phyloP scores from a whole-genome alignment of 2,113 vertebrate species.

The Prionailurus viverrinus region DNA sequence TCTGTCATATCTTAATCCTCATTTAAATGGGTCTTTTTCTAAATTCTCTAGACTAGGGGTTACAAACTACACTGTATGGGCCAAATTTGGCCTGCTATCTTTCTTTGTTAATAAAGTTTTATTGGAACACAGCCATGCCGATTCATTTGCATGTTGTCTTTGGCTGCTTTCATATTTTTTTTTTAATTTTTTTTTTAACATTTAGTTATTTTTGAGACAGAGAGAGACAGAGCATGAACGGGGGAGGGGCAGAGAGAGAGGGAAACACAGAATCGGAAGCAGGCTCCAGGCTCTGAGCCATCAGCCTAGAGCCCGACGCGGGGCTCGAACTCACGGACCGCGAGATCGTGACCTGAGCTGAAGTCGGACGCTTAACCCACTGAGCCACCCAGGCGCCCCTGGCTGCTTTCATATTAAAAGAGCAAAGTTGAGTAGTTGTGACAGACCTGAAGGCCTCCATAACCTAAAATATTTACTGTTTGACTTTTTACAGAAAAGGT shows the following conservation, averaged over 20 bases:
- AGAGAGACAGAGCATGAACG: too few species aligned
- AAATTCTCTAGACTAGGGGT: background rate
- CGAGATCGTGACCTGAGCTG: too few species aligned
- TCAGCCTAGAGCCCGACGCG: too few species aligned
- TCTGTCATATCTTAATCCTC: constrained; percentile 7
- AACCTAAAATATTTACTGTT: background rate
- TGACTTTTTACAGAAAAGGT: background rate
- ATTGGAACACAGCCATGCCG: background rate
- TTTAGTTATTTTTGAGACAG: too few species aligned
- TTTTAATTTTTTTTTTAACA: too few species aligned
- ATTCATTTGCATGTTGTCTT: background rate
- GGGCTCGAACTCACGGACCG: too few species aligned
- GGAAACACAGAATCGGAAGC: too few species aligned
- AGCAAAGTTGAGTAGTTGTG: background rate
- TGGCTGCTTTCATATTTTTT: background rate
- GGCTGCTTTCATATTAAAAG: background rate
- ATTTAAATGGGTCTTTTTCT: background rate
- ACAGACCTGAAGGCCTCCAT: background rate
- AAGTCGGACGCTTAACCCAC: too few species aligned
- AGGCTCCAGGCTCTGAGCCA: too few species aligned
- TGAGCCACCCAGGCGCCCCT: background rate
- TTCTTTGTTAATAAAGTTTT: constrained; percentile 38
- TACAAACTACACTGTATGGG: background rate
- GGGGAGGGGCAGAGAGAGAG: too few species aligned
- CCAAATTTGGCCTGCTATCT: background rate